Conservation (phyloP, 2,797 vertebrate genomes). For the Chrosomus eos region DNA sequence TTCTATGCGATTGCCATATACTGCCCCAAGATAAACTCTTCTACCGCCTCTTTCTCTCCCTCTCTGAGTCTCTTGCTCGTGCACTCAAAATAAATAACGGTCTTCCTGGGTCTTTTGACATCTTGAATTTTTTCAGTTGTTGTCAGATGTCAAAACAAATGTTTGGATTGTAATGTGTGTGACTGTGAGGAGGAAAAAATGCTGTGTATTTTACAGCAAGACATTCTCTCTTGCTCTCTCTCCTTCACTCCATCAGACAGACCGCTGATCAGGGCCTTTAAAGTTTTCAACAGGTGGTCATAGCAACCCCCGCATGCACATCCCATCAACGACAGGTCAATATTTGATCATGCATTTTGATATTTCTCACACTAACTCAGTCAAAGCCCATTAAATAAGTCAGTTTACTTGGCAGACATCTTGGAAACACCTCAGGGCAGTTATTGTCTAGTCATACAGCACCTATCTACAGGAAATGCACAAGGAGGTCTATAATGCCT, state of each 20-base stretch:
- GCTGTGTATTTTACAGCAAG: slow-evolving; percentile 24
- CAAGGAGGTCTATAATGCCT: slow-evolving; percentile 4
- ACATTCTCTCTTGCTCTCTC: slow-evolving; percentile 7
- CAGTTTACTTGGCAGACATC: neutral
- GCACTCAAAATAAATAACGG: slow-evolving; percentile 54
- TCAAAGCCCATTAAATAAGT: slow-evolving; percentile 20
- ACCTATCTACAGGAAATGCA: neutral
- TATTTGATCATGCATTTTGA: slow-evolving; percentile 10
- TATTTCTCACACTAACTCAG: slow-evolving; percentile 10
- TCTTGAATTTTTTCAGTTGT: slow-evolving; percentile 70
- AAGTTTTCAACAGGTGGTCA: slow-evolving; percentile 21
- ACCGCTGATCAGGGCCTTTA: neutral
- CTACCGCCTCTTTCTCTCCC: neutral
- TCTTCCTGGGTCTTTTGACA: slow-evolving; percentile 63
- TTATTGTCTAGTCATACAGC: slow-evolving; percentile 31
- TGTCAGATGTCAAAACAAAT: slow-evolving; percentile 72
- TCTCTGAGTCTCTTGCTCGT: slow-evolving; percentile 16
- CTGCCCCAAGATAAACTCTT: slow-evolving; percentile 29
- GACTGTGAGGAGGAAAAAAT: slow-evolving; percentile 13
- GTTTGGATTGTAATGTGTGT: slow-evolving; percentile 55
- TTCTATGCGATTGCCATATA: slow-evolving; percentile 18
- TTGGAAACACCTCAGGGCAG: slow-evolving; percentile 19
- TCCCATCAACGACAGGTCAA: slow-evolving; percentile 18
- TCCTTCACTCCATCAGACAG: slow-evolving; percentile 11
- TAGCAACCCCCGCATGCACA: slow-evolving; percentile 2